phyloP scores from a whole-genome alignment of 2,797 vertebrate species.

The Coregonus sp. region DNA sequence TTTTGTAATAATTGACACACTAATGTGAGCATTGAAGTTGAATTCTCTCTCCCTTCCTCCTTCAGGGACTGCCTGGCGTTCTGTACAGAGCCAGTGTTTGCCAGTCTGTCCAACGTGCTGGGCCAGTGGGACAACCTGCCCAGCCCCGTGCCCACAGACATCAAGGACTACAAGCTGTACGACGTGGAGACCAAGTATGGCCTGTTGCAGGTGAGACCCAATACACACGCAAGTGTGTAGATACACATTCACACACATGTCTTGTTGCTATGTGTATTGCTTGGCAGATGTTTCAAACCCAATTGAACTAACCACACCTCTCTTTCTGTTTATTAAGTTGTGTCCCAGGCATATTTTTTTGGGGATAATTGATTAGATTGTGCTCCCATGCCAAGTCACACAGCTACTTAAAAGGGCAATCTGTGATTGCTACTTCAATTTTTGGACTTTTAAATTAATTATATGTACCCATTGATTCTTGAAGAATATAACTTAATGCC shows the following conservation, averaged over 20 bases:
- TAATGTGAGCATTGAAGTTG: background rate
- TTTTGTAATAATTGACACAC: background rate
- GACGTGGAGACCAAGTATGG: conserved; percentile 98
- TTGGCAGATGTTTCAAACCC: background rate
- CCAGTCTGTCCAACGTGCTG: conserved; percentile 94
- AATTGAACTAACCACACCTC: background rate
- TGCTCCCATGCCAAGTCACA: too few relatives aligned
- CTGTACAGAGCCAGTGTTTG: conserved; percentile 95
- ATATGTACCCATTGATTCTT: too few relatives aligned
- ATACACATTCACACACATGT: conserved; percentile 1
- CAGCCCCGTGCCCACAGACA: conserved; percentile 87
- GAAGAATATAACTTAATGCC: too few relatives aligned
- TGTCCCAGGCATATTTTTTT: background rate
- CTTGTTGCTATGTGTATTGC: background rate
- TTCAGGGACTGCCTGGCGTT: conserved; percentile 14
- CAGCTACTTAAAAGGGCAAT: too few relatives aligned
- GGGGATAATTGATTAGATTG: background rate
- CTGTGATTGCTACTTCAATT: too few relatives aligned
- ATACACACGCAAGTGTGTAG: conserved; percentile 1
- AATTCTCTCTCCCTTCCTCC: background rate
- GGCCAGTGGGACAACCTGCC: conserved; percentile 96
- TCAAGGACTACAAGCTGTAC: conserved; percentile 96
- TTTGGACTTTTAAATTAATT: too few relatives aligned
- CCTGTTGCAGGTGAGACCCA: conserved; percentile 86
- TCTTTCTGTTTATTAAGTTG: background rate